Evolutionary conservation across 2,113 vertebrate species (phyloP).

Genomic region (Neofelis nebulosa): DNA sequence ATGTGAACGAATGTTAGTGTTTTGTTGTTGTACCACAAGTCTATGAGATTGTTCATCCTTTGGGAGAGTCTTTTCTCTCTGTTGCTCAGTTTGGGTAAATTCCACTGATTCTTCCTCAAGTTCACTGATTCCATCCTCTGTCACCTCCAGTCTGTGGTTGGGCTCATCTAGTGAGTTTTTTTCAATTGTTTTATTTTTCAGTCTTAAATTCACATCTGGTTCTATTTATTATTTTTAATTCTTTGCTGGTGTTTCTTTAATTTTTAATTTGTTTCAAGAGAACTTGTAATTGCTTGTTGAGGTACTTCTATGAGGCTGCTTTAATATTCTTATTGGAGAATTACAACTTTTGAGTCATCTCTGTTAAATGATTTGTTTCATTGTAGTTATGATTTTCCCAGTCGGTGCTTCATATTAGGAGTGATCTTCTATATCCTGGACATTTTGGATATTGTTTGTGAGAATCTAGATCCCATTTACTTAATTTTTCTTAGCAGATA

Average conservation of each 20-base stretch:
- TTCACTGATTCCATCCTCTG: neutral
- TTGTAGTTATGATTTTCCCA: neutral
- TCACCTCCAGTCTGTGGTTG: neutral
- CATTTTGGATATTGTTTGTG: neutral
- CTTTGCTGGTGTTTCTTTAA: neutral
- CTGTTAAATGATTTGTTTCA: neutral
- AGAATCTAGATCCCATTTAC: neutral
- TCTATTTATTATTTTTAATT: neutral
- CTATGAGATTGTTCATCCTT: neutral
- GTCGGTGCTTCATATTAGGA: neutral
- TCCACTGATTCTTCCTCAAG: neutral
- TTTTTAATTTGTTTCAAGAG: neutral
- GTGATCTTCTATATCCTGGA: neutral
- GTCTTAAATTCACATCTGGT: neutral
- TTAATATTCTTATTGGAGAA: neutral
- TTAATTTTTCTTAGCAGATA: neutral
- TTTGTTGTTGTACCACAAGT: neutral
- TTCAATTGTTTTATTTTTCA: neutral
- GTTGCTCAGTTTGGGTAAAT: neutral
- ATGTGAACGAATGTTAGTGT: neutral
- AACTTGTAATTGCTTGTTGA: neutral
- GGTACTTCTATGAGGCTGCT: neutral
- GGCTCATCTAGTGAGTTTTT: neutral
- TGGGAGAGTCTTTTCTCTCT: neutral
- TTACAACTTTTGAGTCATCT: neutral